Evolutionary conservation across 2,888 invertebrate genomes (phyloP).

Genomic region (Gonocerus acuteangulatus): DNA sequence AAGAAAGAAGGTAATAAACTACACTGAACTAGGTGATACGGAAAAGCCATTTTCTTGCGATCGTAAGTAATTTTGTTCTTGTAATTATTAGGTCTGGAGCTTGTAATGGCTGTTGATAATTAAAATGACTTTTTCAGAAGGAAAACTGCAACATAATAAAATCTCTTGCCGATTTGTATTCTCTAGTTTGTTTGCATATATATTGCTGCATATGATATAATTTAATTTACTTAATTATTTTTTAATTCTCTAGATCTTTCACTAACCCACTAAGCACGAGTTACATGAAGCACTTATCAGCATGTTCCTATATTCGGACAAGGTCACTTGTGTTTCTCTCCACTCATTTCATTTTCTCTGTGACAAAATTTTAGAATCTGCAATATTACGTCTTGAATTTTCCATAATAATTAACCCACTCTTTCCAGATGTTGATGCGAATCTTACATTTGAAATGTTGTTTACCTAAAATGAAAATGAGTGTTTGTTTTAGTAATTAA

Average conservation of each 20-base stretch:
- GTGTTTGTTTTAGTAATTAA: no score
- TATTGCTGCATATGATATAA: constrained; percentile 20
- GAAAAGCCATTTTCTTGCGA: constrained; percentile 87
- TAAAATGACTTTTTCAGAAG: constrained; percentile 5
- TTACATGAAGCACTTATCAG: constrained; percentile 23
- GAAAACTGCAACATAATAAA: constrained; percentile 16
- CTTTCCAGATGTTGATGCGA: no score
- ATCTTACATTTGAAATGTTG: no score
- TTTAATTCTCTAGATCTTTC: constrained; percentile 14
- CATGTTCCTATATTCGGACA: constrained; percentile 16
- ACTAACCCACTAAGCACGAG: constrained; percentile 26
- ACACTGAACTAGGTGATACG: constrained; percentile 49
- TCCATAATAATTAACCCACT: no score
- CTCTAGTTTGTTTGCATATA: constrained; percentile 20
- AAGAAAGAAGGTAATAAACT: constrained; percentile 38
- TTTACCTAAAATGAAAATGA: no score
- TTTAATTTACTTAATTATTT: constrained; percentile 13
- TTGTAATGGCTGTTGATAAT: constrained; percentile 24
- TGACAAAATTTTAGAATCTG: not conserved
- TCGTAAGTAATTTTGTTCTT: constrained; percentile 60
- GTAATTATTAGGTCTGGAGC: not conserved
- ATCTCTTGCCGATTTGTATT: constrained; percentile 13
- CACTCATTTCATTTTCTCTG: constrained; percentile 1
- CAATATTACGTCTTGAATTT: no score
- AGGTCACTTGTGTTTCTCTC: constrained; percentile 10